A percentile compares a stretch with the other conserved stretches of the same genome.
phyloP scores from a whole-genome alignment of 2,797 vertebrate genomes.

The Adrianichthys oophorus region DNA sequence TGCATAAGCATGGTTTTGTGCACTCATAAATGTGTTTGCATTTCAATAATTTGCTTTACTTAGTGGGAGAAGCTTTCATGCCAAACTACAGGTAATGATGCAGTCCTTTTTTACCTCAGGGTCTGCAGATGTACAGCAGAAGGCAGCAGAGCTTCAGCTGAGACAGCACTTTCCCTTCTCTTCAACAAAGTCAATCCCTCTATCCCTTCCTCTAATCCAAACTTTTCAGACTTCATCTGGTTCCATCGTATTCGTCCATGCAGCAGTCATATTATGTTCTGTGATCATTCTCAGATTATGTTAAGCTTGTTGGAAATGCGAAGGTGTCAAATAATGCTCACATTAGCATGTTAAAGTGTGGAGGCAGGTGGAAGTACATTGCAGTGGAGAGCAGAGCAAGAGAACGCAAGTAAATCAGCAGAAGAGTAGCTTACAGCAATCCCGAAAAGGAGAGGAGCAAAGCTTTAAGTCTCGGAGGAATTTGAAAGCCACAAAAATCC shows the following conservation, averaged over 20 bases:
- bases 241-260: slow-evolving; percentile 23
- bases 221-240: slow-evolving; percentile 33
- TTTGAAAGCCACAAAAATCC: slow-evolving; percentile 77
- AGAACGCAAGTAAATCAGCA: slow-evolving; percentile 42
- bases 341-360: slow-evolving; percentile 48
- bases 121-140: slow-evolving; percentile 58
- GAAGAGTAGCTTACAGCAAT: slow-evolving; percentile 64
- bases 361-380: slow-evolving; percentile 47
- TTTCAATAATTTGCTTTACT: slow-evolving; percentile 33
- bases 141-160: slow-evolving; percentile 66
- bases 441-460: slow-evolving; percentile 65
- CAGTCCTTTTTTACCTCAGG: slow-evolving; percentile 50
- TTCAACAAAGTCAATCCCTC: slow-evolving; percentile 50
- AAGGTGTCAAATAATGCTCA: slow-evolving; percentile 53
- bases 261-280: slow-evolving; percentile 37
- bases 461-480: slow-evolving; percentile 74
- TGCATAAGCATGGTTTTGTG: slow-evolving; percentile 7
- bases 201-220: slow-evolving; percentile 44
- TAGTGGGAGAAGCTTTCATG: slow-evolving; percentile 37
- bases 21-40: slow-evolving; percentile 7
- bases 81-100: slow-evolving; percentile 55
- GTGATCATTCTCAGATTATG: slow-evolving; percentile 43
- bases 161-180: slow-evolving; percentile 61
- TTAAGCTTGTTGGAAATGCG: slow-evolving; percentile 50
- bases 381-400: slow-evolving; percentile 31